Evolutionary conservation across 2,113 vertebrate genomes (phyloP), one percentile per base, ranked within the genome.

Genomic region (Menidia beryllina): DNA sequence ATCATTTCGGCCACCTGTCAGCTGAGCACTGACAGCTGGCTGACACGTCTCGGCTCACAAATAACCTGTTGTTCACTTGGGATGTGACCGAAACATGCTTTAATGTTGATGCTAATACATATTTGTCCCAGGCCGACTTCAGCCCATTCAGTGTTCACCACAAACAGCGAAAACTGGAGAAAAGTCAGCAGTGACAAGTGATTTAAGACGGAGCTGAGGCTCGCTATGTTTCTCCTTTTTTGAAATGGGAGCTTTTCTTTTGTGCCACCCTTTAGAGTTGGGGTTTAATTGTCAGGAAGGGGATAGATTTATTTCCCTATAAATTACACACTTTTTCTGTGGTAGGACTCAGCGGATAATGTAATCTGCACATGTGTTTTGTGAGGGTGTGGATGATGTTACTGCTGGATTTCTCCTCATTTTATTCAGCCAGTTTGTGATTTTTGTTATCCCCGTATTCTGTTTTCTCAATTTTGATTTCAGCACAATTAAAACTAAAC

Each of bases 231-330:
- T 69, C 62, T 67, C 62, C 21, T 64, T n/a, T 52, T 77, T 81
- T 83, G 25, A 79, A 88, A 85, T 45, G 60, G 84, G 75, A 87
- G 61, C 75, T 86, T 90, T 86, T 88, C 69, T 89, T 81, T 59
- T 84, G 85, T 91, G 89, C 91, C 89, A 91, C 87, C 82, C 83
- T 88, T 89, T 84, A 85, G 84, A 83, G 80, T 85, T 83, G 73
- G 59, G 83, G 71, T 89, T 91, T 91, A 83, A 86, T 85, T 87
- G 88, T 92, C 86, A 91, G 89, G 85, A 90, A 85, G 87, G 84
- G 83, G 83, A 83, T 79, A 82, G 79, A 90, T 92, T 91, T 92
- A 93, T 91, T 88, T 69, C 69, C 88, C 74, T 84, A 84, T 93
- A 92, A 91, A 91, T 88, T 85, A 86, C 83, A 69, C 80, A 25